Evolutionary conservation across 2,113 vertebrate genomes (phyloP).

Genomic region (Anoura caudifer): DNA sequence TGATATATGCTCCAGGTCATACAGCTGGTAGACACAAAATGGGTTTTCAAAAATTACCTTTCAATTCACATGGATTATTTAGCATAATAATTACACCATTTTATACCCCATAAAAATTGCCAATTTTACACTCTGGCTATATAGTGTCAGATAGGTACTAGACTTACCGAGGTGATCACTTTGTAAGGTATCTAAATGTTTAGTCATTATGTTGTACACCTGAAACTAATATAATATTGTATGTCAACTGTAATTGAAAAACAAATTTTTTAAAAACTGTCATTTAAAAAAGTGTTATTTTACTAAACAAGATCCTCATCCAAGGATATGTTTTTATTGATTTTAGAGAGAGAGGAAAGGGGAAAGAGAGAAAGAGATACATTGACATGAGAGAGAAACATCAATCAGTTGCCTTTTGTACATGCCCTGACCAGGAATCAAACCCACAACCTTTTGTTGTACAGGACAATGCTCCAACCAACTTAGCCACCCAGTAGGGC

Average conservation of each 20-base stretch:
- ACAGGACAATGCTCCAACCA: too few species aligned
- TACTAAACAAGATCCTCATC: neutral
- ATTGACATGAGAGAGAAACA: too few species aligned
- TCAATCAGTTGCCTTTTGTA: too few species aligned
- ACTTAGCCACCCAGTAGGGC: too few species aligned
- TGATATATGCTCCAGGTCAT: neutral
- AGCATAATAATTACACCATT: neutral
- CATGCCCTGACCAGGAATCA: too few species aligned
- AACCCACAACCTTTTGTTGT: too few species aligned
- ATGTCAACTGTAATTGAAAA: neutral
- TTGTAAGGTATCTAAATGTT: neutral
- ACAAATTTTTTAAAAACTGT: neutral
- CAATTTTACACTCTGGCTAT: neutral
- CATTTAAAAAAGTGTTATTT: neutral
- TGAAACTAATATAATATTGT: neutral
- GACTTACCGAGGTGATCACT: neutral
- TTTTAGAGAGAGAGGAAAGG: too few species aligned
- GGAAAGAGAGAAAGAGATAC: too few species aligned
- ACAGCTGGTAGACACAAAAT: neutral
- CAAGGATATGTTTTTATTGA: too few species aligned
- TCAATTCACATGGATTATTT: neutral
- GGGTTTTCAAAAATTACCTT: neutral
- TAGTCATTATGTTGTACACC: neutral
- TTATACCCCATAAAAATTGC: neutral
- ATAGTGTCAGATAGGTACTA: neutral